Conservation (phyloP, 2,113 vertebrate genomes). For the Aix galericulata region DNA sequence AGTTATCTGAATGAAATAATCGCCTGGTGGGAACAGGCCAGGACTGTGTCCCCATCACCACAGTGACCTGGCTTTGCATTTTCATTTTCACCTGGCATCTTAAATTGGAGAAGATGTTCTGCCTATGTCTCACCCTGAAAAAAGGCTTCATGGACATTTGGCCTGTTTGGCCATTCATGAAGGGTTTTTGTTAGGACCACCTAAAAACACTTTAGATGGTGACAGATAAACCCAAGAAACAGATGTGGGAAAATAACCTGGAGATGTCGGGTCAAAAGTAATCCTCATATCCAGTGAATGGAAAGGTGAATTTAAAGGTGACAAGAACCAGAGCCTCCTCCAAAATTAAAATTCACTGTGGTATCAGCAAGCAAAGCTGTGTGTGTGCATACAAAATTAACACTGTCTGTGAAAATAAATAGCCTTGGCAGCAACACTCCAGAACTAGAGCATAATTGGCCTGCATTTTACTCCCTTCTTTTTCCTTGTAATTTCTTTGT, state of each 20-base stretch:
- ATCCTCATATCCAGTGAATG: neutral
- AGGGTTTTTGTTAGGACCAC: neutral
- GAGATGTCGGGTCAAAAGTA: neutral
- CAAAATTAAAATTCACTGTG: constrained; percentile 61
- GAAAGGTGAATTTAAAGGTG: constrained; percentile 2
- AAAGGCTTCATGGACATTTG: neutral
- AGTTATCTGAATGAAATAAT: neutral
- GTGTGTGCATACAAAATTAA: constrained; percentile 61
- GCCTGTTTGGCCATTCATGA: neutral
- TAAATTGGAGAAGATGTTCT: neutral
- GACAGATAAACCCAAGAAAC: neutral
- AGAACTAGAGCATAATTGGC: constrained; percentile 65
- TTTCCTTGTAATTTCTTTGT: constrained; percentile 62
- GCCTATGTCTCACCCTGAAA: neutral
- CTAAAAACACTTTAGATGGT: neutral
- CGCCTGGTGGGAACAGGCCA: neutral
- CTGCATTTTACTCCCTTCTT: constrained; percentile 48
- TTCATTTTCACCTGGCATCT: neutral
- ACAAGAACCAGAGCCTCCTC: constrained; percentile 17
- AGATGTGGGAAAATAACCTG: neutral
- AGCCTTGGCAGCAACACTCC: constrained; percentile 58
- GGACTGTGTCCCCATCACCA: neutral
- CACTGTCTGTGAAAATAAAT: constrained; percentile 63
- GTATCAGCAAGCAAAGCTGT: constrained; percentile 44
- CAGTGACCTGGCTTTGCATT: neutral